Conservation (phyloP, 2,888 invertebrate species). For the Oscheius onirici region DNA sequence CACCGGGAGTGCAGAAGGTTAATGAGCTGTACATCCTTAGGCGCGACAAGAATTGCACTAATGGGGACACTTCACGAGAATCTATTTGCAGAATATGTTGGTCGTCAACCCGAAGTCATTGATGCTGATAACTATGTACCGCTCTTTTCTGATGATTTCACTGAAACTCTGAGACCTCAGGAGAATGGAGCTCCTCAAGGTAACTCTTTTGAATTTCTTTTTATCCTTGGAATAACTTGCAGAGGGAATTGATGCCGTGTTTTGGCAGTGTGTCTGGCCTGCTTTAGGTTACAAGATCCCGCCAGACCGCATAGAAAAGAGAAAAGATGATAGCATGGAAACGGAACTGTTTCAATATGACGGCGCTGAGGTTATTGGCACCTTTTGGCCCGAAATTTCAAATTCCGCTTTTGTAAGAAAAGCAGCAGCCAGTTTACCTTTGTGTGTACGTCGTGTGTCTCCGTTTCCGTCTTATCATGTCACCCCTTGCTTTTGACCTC, state of each 20-base stretch:
- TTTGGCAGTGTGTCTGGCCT: background rate
- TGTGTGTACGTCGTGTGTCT: conserved; percentile 19
- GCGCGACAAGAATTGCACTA: no score
- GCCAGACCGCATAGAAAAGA: background rate
- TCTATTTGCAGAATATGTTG: conserved; percentile 59
- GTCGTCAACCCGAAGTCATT: conserved; percentile 65
- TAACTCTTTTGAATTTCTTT: conserved; percentile 14
- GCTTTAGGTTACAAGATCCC: background rate
- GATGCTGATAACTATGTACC: conserved; percentile 66
- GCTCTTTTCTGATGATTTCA: conserved; percentile 42
- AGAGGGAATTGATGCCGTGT: conserved; percentile 13
- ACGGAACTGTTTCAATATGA: background rate
- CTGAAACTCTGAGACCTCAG: conserved; percentile 4
- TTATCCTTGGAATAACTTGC: background rate
- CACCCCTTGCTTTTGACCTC: background rate
- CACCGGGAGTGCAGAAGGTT: background rate
- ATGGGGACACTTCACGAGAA: no score
- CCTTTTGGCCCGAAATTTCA: background rate
- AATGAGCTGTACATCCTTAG: background rate
- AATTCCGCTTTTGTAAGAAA: conserved; percentile 10
- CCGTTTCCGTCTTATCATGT: background rate
- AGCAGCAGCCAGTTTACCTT: conserved; percentile 23
- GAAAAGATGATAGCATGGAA: background rate
- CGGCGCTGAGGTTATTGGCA: conserved; percentile 26
- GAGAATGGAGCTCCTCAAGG: conserved; percentile 4